Evolutionary conservation across 1,140 invertebrate genomes (phyloP), one percentile per base, ranked within the genome.

Genomic region (Eumeta japonica): DNA sequence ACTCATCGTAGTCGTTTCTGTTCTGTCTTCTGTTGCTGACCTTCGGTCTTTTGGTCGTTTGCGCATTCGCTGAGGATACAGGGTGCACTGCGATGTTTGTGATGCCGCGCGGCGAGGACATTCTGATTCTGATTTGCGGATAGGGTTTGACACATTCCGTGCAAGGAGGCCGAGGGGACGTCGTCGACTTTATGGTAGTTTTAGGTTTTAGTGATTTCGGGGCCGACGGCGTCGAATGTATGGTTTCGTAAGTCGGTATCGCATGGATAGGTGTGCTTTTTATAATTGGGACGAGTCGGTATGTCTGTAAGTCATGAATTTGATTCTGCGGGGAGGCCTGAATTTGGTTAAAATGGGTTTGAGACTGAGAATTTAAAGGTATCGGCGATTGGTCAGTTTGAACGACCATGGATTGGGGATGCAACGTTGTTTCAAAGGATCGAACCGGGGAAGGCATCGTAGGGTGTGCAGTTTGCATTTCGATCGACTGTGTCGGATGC

Each of bases 1-100:
- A 73, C 2, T 42, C 42, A 19, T 67, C 60, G 30, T 62, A 68
- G n/a, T 37, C 44, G 33, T 73, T 66, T 31, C 50, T 64, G 10
- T 35, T 56, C 5, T 24, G 5, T n/a, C 20, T 24, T 7, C 30
- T 42, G 37, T 42, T 41, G 38, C 50, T 58, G 0, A 60, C 58
- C 9, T 48, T 43, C 16, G 61, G 54, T 34, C 35, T 50, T 27
- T 41, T 49, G 10, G 62, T 62, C n/a, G 35, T 37, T 24, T 5
- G 5, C n/a, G 20, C n/a, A 7, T n/a, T 5, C n/a, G 24, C 27
- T 3, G 47, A 56, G 2, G 50, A 55, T 0, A 49, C 33, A 11
- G 52, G 54, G 17, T 61, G 59, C 1, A 65, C 54, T 13, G 52
- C 48, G 4, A 67, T 43, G 28, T 62, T 64, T 1, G 62, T 66